phyloP scores from a whole-genome alignment of 2,113 vertebrate species.

The Lasiurus borealis region DNA sequence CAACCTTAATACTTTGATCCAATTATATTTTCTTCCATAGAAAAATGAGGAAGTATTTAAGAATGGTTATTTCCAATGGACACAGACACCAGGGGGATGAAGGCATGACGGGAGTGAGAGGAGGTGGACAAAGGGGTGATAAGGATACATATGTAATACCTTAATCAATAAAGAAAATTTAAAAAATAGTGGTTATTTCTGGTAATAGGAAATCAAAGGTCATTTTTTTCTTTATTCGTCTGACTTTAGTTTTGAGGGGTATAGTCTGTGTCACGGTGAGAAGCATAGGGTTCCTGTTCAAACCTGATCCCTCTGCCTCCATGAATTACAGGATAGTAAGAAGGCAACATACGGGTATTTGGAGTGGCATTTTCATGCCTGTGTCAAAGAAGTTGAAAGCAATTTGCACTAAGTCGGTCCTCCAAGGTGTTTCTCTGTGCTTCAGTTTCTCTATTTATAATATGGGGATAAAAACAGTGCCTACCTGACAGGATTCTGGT shows the following conservation, averaged over 20 bases:
- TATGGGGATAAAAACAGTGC: neutral
- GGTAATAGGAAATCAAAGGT: neutral
- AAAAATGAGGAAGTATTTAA: neutral
- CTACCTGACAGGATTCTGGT: neutral
- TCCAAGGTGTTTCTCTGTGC: constrained; percentile 73
- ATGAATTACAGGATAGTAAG: neutral
- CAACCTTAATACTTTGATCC: neutral
- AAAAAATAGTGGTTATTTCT: neutral
- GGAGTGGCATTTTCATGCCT: constrained; percentile 88
- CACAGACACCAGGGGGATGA: too few species aligned
- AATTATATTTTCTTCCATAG: neutral
- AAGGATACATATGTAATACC: too few species aligned
- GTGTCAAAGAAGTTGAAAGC: constrained; percentile 90
- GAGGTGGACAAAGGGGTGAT: too few species aligned
- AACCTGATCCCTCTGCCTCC: neutral
- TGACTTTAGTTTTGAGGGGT: neutral
- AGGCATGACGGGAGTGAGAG: too few species aligned
- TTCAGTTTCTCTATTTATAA: neutral
- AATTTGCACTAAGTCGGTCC: constrained; percentile 81
- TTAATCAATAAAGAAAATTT: too few species aligned
- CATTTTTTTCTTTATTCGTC: neutral
- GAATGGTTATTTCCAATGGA: neutral
- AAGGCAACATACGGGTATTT: constrained; percentile 58
- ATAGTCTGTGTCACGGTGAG: neutral
- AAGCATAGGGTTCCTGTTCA: neutral